These are phyloP conservation scores for Halocynthia aurantium DNA, from an alignment of 23 tunicate genomes.

Conservation along the genomic window DNA sequence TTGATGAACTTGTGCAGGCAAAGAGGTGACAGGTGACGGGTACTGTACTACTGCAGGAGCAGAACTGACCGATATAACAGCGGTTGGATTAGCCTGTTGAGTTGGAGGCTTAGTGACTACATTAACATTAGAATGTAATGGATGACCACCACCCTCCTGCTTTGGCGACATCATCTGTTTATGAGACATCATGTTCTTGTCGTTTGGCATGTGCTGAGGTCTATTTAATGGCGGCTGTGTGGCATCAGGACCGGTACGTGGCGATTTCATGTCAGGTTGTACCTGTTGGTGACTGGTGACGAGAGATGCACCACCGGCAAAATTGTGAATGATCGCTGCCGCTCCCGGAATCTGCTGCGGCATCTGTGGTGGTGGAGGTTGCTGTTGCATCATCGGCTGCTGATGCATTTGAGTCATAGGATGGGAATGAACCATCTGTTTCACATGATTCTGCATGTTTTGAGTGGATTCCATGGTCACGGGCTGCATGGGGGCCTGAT, in stretches of 20 bases:
- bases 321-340: not conserved
- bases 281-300: not conserved
- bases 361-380: not conserved
- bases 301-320: not conserved
- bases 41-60: not conserved
- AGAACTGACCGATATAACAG: constrained; percentile 14
- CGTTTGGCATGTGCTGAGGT: not conserved
- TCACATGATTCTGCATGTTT: not conserved
- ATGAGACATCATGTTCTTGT: not conserved
- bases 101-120: constrained; percentile 4
- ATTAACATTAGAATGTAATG: not conserved
- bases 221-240: not conserved
- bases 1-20: not conserved
- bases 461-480: too few relatives aligned
- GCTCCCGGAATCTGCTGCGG: not conserved
- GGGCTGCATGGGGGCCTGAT: too few relatives aligned
- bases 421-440: not conserved
- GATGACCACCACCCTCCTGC: not conserved
- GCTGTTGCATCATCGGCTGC: not conserved
- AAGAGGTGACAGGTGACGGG: not conserved
- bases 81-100: constrained; percentile 3
- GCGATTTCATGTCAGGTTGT: constrained; percentile 3
- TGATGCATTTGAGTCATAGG: not conserved
- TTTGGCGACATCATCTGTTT: constrained; percentile 15
- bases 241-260: not conserved